Evolutionary conservation across 2,888 invertebrate species (phyloP).

Genomic region (Drosophila limbata): DNA sequence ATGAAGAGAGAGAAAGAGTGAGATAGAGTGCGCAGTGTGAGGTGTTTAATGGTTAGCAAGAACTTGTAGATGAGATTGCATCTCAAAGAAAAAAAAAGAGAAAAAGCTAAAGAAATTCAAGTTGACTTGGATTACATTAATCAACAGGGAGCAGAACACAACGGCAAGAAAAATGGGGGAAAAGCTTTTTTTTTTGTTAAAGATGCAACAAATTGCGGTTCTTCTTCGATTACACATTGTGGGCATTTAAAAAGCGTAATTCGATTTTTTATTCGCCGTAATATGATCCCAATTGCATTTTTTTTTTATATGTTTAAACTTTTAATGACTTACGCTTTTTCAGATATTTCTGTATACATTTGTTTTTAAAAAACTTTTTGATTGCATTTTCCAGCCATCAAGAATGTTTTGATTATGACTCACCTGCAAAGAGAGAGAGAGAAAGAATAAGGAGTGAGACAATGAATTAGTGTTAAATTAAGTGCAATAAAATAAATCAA

Average conservation of each 20-base stretch:
- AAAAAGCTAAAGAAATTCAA: slow-evolving; percentile 10
- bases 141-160: slow-evolving; percentile 12
- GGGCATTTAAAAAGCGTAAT: slow-evolving; percentile 8
- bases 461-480: slow-evolving; percentile 31
- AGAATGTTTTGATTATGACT: slow-evolving; percentile 44
- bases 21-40: slow-evolving; percentile 9
- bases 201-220: slow-evolving; percentile 3
- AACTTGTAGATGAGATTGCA: slow-evolving; percentile 9
- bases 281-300: slow-evolving; percentile 16
- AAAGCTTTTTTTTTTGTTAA: slow-evolving; percentile 1
- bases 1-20: background rate
- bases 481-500: slow-evolving; percentile 48
- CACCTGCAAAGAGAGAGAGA: slow-evolving; percentile 61
- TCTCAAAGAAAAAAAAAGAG: slow-evolving; percentile 1
- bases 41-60: slow-evolving; percentile 11
- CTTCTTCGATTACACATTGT: slow-evolving; percentile 6
- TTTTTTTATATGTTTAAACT: slow-evolving; percentile 2
- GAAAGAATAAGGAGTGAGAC: slow-evolving; percentile 12
- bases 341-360: slow-evolving; percentile 2
- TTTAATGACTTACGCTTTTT: slow-evolving; percentile 39
- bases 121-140: slow-evolving; percentile 12
- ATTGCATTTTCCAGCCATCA: slow-evolving; percentile 13
- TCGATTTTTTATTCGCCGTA: slow-evolving; percentile 28
- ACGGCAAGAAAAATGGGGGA: too few relatives aligned
- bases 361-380: slow-evolving; percentile 39